Conservation (phyloP, 2,113 vertebrate genomes). For the Ochotona princeps region DNA sequence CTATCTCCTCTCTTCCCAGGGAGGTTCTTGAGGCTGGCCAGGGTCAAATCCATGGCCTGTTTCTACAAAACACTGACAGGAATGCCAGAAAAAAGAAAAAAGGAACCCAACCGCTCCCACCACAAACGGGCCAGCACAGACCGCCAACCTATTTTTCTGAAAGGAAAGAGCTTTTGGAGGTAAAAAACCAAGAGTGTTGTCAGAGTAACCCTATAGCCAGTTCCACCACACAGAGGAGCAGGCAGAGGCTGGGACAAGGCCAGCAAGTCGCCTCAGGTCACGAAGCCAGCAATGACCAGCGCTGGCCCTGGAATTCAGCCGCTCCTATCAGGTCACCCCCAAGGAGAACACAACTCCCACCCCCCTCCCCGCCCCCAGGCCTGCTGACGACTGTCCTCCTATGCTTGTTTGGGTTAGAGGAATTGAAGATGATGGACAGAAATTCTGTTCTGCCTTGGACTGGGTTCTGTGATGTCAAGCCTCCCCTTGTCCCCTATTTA, state of each 20-base stretch:
- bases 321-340: neutral
- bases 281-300: neutral
- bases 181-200: neutral
- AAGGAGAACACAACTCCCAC: neutral
- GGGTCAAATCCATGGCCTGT: neutral
- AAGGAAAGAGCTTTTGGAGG: slow-evolving; percentile 13
- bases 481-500: neutral
- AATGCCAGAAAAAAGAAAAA: neutral
- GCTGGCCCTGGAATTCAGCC: neutral
- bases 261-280: neutral
- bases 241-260: neutral
- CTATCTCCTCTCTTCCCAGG: neutral
- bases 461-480: neutral
- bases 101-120: neutral
- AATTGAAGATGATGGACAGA: neutral
- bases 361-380: neutral
- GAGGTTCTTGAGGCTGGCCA: neutral
- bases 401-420: slow-evolving; percentile 34
- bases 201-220: neutral
- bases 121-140: neutral
- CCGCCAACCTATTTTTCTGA: neutral
- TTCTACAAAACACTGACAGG: neutral
- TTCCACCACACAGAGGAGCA: neutral
- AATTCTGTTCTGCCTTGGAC: neutral
- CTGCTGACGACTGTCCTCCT: neutral